Conservation (phyloP, 2,113 vertebrate genomes). For the Cettia cetti region DNA sequence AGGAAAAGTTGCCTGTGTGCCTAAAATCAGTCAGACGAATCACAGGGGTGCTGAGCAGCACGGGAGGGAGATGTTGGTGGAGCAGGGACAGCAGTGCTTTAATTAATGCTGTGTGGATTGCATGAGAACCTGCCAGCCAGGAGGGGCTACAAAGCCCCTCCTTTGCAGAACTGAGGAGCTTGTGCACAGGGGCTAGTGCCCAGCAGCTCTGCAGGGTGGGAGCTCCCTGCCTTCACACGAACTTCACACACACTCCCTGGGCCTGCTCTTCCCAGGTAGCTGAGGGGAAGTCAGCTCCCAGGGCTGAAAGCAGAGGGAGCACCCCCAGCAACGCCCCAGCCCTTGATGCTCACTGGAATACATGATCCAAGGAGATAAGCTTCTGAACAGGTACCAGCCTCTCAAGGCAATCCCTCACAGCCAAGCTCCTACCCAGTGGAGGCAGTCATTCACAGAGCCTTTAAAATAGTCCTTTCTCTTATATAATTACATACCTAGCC, state of each 20-base stretch:
- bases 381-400: neutral
- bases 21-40: neutral
- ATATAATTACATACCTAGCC: neutral
- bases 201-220: neutral
- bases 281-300: neutral
- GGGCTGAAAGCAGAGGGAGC: neutral
- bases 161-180: neutral
- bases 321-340: neutral
- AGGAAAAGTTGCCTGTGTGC: neutral
- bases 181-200: neutral
- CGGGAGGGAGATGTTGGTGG: neutral
- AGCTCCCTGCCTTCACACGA: neutral
- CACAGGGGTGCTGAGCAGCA: neutral
- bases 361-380: fast-evolving
- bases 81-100: neutral
- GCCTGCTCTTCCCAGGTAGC: fast-evolving
- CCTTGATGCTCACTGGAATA: neutral
- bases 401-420: neutral
- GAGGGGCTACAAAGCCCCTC: neutral
- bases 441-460: neutral
- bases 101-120: neutral
- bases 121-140: neutral
- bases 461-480: neutral
- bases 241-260: no score
- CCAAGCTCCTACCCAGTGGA: neutral